Evolutionary conservation across 1,140 invertebrate species (phyloP), one percentile per base, ranked within the genome.

Genomic region (Drosophila triauraria): DNA sequence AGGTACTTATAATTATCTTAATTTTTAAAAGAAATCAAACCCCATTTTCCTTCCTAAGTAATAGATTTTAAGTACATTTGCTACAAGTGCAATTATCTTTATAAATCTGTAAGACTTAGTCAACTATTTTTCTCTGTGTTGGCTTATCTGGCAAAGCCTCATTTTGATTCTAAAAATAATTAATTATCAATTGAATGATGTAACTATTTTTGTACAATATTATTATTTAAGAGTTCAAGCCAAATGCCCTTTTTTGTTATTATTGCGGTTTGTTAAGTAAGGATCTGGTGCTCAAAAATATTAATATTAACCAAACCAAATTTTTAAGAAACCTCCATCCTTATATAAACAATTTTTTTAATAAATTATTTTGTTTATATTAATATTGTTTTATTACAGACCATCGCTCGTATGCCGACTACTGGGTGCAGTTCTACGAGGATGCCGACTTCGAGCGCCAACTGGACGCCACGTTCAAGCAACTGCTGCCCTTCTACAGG

Each of bases 391-490:
- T 20, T 20, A 20, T 44, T 56, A 13, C 44, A 92, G 91, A 58
- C 47, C 87, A 78, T 68, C 68, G 76, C 25, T 92, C 91, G 4
- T 92, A 92, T 67, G 93, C 93, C 32, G 93, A 92, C 32, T 91
- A 93, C 47, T 94, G 93, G 93, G 76, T 95, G 6, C 93, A 94
- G 46, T 93, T 94, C 12, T 96, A 96, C 77, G 96, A 96, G 72
- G 93, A 93, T 27, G 38, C 83, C 5, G 91, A 92, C 17, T 94
- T 94, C 74, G 93, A 93, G 75, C 74, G 88, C 1, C 92, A 93
- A 60, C 43, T 93, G 10, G 86, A 93, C 35, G 93, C 94, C 44
- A 74, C 94, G 7, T 95, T 94, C 82, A 80, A 93, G 12, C 91
- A 95, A 59, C 69, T 96, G 6, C 79, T 93, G 44, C 95, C 95